Conservation (phyloP, 2,113 vertebrate species). For the Eptesicus fuscus region DNA sequence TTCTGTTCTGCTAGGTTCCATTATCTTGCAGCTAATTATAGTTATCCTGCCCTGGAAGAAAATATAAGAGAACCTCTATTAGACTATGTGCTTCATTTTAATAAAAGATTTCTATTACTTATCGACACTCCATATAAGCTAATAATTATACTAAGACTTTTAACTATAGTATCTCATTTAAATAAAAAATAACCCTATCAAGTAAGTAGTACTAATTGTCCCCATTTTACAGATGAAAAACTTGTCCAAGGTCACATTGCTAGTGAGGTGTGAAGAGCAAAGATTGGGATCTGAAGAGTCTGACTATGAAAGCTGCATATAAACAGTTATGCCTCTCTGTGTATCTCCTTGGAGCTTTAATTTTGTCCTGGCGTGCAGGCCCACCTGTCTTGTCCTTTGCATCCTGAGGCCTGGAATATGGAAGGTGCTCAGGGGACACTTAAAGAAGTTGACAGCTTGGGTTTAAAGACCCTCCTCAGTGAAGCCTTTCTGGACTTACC, state of each 20-base stretch:
- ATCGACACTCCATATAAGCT: neutral
- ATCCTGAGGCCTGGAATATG: neutral
- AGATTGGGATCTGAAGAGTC: neutral
- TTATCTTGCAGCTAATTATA: neutral
- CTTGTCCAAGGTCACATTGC: neutral
- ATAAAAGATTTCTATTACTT: neutral
- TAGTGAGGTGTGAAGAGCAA: neutral
- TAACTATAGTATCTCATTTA: neutral
- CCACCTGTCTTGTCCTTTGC: neutral
- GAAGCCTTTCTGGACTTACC: neutral
- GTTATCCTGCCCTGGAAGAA: neutral
- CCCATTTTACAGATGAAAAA: neutral
- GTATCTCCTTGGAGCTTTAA: neutral
- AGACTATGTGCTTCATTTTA: neutral
- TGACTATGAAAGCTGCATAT: neutral
- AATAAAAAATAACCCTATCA: neutral
- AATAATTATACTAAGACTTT: neutral
- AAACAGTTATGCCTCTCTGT: neutral
- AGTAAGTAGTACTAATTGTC: neutral
- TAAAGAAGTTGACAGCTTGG: neutral
- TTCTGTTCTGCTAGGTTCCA: neutral
- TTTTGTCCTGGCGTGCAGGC: neutral
- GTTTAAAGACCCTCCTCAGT: neutral
- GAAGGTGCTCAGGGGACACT: neutral
- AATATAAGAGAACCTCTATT: neutral